phyloP scores from a whole-genome alignment of 2,797 vertebrate genomes.

The Erethizon dorsatum region DNA sequence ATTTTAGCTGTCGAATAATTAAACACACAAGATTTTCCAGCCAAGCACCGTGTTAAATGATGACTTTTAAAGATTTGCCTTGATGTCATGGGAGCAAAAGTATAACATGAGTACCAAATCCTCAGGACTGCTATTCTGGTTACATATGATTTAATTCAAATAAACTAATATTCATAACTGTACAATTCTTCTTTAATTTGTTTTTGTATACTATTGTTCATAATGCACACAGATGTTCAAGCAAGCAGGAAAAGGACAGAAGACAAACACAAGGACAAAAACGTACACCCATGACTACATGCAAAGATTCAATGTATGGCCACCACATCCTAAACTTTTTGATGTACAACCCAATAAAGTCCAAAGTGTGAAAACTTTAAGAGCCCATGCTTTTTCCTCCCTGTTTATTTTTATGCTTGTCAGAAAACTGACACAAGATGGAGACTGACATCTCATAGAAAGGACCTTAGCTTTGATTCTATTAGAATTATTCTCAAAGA shows the following conservation, averaged over 20 bases:
- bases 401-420: not conserved
- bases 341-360: not conserved
- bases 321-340: not conserved
- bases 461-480: not conserved
- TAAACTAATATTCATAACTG: not conserved
- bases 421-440: not conserved
- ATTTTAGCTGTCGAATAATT: constrained; percentile 24
- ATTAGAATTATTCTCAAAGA: constrained; percentile 21
- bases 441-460: not conserved
- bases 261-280: not conserved
- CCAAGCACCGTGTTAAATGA: not conserved
- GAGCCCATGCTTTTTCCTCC: not conserved
- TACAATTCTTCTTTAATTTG: not conserved
- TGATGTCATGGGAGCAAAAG: fast-evolving
- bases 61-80: constrained; percentile 22
- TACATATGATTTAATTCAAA: not conserved
- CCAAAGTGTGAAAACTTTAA: not conserved
- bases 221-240: not conserved
- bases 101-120: not conserved
- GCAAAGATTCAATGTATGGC: not conserved
- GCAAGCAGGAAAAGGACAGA: not conserved
- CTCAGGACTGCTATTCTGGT: not conserved
- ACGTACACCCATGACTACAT: not conserved
- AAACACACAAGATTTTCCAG: not conserved
- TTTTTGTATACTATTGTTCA: not conserved